Evolutionary conservation across 2,113 vertebrate genomes (phyloP).

Genomic region (Hemiscyllium ocellatum): DNA sequence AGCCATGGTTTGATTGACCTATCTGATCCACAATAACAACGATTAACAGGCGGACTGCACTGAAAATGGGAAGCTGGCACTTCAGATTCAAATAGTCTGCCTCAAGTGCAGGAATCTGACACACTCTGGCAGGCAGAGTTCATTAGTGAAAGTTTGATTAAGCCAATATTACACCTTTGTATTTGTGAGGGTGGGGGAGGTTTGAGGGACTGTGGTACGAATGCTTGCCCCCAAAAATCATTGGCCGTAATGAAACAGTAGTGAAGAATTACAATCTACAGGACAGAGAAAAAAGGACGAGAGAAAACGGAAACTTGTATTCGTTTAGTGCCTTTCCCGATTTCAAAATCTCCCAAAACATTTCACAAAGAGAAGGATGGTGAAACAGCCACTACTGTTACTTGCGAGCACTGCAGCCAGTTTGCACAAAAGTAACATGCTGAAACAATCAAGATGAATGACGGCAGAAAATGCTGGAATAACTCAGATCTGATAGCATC

Average conservation of each 20-base stretch:
- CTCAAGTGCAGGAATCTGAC: neutral
- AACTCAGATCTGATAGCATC: no score
- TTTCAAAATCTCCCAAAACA: neutral
- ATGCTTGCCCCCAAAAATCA: neutral
- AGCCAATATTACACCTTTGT: neutral
- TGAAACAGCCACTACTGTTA: neutral
- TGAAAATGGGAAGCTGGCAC: neutral
- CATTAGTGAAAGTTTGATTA: neutral
- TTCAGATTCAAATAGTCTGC: neutral
- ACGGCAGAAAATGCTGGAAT: neutral
- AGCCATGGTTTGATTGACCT: neutral
- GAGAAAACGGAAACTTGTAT: neutral
- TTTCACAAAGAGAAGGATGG: neutral
- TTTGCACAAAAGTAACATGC: neutral
- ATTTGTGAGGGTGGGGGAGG: neutral
- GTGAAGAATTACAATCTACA: neutral
- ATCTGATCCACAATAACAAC: neutral
- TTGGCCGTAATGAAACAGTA: neutral
- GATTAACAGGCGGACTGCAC: neutral
- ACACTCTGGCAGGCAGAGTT: neutral
- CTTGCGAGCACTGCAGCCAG: neutral
- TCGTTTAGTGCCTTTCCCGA: neutral
- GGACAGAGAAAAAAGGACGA: neutral
- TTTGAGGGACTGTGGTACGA: no score
- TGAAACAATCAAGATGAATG: neutral